Conservation (phyloP, 2,888 invertebrate genomes). For the Nomada ruficornis region DNA sequence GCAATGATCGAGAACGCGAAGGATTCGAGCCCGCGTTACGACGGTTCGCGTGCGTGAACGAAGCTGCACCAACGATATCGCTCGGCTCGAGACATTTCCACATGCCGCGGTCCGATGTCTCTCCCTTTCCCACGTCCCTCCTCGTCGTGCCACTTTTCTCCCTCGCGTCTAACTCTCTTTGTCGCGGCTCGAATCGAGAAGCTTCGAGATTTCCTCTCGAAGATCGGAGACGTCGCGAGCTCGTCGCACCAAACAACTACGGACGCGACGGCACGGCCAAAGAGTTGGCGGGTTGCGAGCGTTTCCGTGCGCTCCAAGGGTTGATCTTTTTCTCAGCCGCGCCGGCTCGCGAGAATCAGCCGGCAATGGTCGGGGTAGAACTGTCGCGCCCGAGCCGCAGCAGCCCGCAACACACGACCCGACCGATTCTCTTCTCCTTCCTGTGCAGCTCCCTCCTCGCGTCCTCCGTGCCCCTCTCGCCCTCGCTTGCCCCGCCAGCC, state of each 20-base stretch:
- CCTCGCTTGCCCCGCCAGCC: slow-evolving; percentile 6
- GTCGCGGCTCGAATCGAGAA: neutral
- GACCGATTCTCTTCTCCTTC: slow-evolving; percentile 70
- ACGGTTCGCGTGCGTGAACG: slow-evolving; percentile 38
- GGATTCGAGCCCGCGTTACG: slow-evolving; percentile 23
- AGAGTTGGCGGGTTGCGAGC: neutral
- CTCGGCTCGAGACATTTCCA: slow-evolving; percentile 59
- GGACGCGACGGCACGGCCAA: neutral
- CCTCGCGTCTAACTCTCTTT: neutral
- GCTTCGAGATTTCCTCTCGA: neutral
- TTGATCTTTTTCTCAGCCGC: slow-evolving; percentile 27
- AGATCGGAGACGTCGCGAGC: too few species aligned
- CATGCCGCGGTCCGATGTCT: slow-evolving; percentile 61
- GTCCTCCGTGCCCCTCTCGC: neutral
- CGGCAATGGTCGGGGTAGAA: slow-evolving; percentile 82
- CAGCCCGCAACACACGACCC: slow-evolving; percentile 83
- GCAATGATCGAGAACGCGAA: slow-evolving; percentile 30
- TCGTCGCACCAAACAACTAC: too few species aligned
- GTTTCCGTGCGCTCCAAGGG: slow-evolving; percentile 19
- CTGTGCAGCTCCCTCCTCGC: slow-evolving; percentile 8
- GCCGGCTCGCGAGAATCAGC: slow-evolving; percentile 73
- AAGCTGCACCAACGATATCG: slow-evolving; percentile 36
- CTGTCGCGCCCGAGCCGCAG: slow-evolving; percentile 84
- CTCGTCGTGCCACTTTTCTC: neutral
- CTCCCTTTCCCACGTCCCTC: neutral